Base-by-base conservation (phyloP, 2,113 vertebrate species). In the Bubo scandiacus region DNA sequence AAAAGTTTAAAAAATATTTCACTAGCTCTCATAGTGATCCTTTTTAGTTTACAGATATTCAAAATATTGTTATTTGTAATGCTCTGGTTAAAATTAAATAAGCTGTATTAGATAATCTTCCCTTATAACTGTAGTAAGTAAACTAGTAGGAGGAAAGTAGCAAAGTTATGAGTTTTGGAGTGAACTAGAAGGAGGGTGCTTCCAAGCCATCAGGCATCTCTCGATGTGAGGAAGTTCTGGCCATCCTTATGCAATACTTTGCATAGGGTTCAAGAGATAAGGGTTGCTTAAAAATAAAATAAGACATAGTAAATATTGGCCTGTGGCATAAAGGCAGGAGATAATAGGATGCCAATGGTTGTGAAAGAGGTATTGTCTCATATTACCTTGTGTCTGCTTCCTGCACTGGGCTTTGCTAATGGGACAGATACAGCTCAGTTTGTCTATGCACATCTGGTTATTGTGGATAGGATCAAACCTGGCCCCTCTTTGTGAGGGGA, bases 161-260 rank as follows among this genome's bases (percentile, higher is more conserved):
- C 11, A n/a, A 75, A 63, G 32, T 26, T 51, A 22, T 25, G 22
- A 42, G 22, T 59, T 79, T 36, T 51, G 65, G 47, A 59, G 5
- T 29, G 20, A 78, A 32, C 18, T 15, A 58, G 49, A 54, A 81
- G 26, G 42, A 71, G 4, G 19, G 11, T 0, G 0, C 32, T 63
- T 71, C 45, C 49, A 66, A 57, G 13, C 9, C 11, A 23, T 27
- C 40, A 61, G 49, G 15, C 5, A 65, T 13, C 6, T 1, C 32
- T 51, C 51, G 55, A 45, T 38, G 42, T 66, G n/a, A 77, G 36
- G 29, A 71, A 93, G 38, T 19, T 72, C 52, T 68, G 75, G 23
- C 8, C 30, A n/a, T 47, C 17, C 4, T 45, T 40, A 8, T 36
- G 20, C 21, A 57, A 81, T 86, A 15, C 17, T 59, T 11, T 63